A percentile compares a stretch with the other conserved stretches of the same genome.
Conservation (phyloP, 1,140 invertebrate genomes). For the Neodiprion pinetum region DNA sequence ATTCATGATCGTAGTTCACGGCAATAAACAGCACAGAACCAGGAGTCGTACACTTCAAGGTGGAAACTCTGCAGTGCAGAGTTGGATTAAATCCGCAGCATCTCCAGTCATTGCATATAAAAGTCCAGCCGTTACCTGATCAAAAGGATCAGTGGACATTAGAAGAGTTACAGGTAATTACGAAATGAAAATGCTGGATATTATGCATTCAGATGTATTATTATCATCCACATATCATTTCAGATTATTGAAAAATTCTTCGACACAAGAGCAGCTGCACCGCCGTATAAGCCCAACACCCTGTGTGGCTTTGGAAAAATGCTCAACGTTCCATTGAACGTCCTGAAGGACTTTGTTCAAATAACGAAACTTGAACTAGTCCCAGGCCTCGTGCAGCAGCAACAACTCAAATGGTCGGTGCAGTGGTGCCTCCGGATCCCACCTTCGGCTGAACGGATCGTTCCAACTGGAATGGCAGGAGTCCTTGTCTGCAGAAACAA, state of each 20-base stretch:
- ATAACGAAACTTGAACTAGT: slow-evolving; percentile 85
- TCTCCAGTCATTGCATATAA: slow-evolving; percentile 89
- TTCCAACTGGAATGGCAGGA: slow-evolving; percentile 84
- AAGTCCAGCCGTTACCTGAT: slow-evolving; percentile 83
- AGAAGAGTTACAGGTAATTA: slow-evolving; percentile 81
- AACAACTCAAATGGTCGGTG: slow-evolving; percentile 82
- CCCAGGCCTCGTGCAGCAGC: slow-evolving; percentile 69
- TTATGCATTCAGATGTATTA: not conserved
- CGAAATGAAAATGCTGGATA: slow-evolving; percentile 10
- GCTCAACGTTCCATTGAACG: slow-evolving; percentile 81
- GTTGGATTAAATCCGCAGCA: slow-evolving; percentile 85
- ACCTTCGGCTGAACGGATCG: slow-evolving; percentile 82
- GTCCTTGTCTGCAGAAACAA: slow-evolving; percentile 84
- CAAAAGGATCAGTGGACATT: slow-evolving; percentile 84
- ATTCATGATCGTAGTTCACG: slow-evolving; percentile 66
- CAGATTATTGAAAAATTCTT: slow-evolving; percentile 92
- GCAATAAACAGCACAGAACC: slow-evolving; percentile 79
- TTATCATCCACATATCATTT: slow-evolving; percentile 30
- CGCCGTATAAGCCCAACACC: slow-evolving; percentile 88
- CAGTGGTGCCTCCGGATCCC: slow-evolving; percentile 92
- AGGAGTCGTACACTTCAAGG: slow-evolving; percentile 88
- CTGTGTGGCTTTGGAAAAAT: slow-evolving; percentile 83
- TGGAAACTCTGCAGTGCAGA: slow-evolving; percentile 83
- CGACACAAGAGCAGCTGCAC: slow-evolving; percentile 84
- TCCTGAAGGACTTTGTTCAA: slow-evolving; percentile 91